Evolutionary conservation across 2,113 vertebrate genomes (phyloP).

Genomic region (Vidua chalybeata): DNA sequence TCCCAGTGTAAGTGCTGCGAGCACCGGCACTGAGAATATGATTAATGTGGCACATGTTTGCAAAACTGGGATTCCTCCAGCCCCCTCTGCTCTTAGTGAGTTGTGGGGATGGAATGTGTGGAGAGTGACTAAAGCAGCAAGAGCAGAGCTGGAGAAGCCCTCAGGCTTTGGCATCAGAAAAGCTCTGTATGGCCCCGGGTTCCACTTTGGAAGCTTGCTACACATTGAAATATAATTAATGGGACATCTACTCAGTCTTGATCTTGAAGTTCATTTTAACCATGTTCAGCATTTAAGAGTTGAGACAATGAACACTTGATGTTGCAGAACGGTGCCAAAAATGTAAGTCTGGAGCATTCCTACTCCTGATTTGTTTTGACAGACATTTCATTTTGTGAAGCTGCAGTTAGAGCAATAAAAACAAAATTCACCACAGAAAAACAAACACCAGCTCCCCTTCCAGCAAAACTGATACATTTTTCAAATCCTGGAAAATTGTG

Average conservation of each 20-base stretch:
- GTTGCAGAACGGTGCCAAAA: background rate
- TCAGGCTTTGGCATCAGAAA: slow-evolving; percentile 23
- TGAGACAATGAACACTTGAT: background rate
- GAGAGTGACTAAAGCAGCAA: background rate
- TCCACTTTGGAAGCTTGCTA: background rate
- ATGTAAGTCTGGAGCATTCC: background rate
- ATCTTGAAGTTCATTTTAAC: slow-evolving; percentile 26
- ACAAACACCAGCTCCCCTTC: slow-evolving; percentile 54
- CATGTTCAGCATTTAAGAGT: background rate
- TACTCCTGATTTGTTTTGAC: slow-evolving; percentile 46
- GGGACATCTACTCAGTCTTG: background rate
- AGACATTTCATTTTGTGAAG: slow-evolving; percentile 50
- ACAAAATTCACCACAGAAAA: slow-evolving; percentile 56
- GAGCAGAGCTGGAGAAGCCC: slow-evolving; percentile 18
- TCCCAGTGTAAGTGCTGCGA: background rate
- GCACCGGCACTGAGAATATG: background rate
- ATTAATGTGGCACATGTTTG: slow-evolving; percentile 10
- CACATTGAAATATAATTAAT: slow-evolving; percentile 2
- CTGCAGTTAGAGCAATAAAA: slow-evolving; percentile 43
- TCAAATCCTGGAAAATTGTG: background rate
- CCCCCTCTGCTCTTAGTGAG: background rate
- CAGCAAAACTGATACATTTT: slow-evolving; percentile 34
- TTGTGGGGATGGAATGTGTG: background rate
- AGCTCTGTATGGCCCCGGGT: background rate
- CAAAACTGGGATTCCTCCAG: slow-evolving; percentile 1